Evolutionary conservation across 2,113 vertebrate species (phyloP).

Genomic region (Gadus macrocephalus): DNA sequence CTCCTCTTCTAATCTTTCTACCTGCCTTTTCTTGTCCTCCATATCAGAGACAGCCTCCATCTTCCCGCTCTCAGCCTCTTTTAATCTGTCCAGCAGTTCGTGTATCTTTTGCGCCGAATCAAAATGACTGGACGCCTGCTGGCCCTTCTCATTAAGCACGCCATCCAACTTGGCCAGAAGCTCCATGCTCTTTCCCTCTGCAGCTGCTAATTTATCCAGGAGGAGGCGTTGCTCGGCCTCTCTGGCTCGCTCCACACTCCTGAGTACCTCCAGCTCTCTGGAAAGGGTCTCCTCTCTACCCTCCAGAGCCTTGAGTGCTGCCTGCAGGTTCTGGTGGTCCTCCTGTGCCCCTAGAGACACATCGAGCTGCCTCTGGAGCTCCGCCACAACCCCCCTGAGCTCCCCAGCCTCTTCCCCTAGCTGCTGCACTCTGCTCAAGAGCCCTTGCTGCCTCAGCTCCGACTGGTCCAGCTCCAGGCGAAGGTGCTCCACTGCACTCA

Average conservation of each 20-base stretch:
- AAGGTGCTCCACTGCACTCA: conserved; percentile 82
- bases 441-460: conserved; percentile 81
- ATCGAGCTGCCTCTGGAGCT: conserved; percentile 82
- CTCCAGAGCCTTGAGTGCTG: conserved; percentile 41
- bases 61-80: conserved; percentile 72
- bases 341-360: conserved; percentile 71
- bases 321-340: conserved; percentile 68
- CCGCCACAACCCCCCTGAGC: conserved; percentile 70
- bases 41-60: conserved; percentile 64
- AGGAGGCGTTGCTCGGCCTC: conserved; percentile 57
- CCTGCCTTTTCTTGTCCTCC: conserved; percentile 59
- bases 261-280: conserved; percentile 65
- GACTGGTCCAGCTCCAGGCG: conserved; percentile 88
- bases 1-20: conserved; percentile 72
- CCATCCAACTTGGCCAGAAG: conserved; percentile 64
- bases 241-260: conserved; percentile 45
- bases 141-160: conserved; percentile 66
- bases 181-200: conserved; percentile 70
- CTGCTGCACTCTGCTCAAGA: conserved; percentile 73
- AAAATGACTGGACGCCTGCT: conserved; percentile 61
- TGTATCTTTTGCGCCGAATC: conserved; percentile 74
- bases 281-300: conserved; percentile 62
- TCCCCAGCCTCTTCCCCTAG: conserved; percentile 82
- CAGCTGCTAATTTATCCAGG: conserved; percentile 57
- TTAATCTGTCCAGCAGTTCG: conserved; percentile 75